Base-by-base conservation (phyloP, 1,140 invertebrate genomes). In the Meloidogyne chitwoodi region DNA sequence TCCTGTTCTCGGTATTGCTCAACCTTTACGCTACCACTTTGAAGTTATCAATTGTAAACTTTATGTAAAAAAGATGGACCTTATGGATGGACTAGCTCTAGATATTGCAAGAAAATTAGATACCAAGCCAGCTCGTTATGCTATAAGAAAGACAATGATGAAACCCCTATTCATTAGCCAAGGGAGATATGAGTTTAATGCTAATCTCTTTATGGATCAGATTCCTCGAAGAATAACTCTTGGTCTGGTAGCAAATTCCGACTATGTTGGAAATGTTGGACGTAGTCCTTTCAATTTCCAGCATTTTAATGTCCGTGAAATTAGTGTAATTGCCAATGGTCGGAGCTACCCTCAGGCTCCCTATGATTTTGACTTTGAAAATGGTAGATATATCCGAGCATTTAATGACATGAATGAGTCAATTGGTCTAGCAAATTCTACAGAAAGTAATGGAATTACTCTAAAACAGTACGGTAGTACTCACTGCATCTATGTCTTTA, bases 371-470 rank as follows among this genome's bases (percentile, higher is more conserved):
- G 74, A 76, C 38, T 76, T 26, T 65, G n/a, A 66, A 34, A 73
- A 76, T 27, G 65, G 22, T 2, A 77, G 26, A 75, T 76, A 76
- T 75, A 8, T 76, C 2, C 10, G 74, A 16, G 74, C 70, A 31
- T 76, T 48, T 38, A 22, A 76, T 24, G 74, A 76, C 24, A 44
- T 75, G 74, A 27, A 48, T 44, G 70, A 76, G 10, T 10, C n/a
- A n/a, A n/a, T n/a, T 4, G 74, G 74, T 12, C 34, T 44, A 6
- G 24, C 26, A 11, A 76, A 76, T 38, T 72, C 66, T 2, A 22
- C 6, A 14, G 74, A 76, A 75, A 48, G 11, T 61, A 76, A 76
- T n/a, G n/a, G n/a, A n/a, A n/a, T n/a, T n/a, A n/a, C n/a, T n/a
- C n/a, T n/a, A n/a, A n/a, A n/a, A n/a, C 29, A 67, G 10, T 67